These are phyloP conservation scores for Drosophila koepferae DNA, from an alignment of 2,888 invertebrate genomes.

Conservation along the genomic window DNA sequence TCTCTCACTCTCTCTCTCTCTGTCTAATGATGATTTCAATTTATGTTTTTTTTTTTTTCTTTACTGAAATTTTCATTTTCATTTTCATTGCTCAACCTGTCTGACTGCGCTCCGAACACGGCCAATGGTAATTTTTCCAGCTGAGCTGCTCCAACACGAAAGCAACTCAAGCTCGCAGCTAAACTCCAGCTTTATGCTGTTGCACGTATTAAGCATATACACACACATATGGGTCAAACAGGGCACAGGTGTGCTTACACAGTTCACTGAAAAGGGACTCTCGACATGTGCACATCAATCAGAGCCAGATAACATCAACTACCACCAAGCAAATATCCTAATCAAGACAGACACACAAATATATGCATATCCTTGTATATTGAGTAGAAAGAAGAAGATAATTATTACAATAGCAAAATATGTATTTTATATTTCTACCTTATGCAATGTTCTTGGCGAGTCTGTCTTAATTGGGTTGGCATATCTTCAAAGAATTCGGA, in stretches of 20 bases:
- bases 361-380: neutral
- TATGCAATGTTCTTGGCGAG: neutral
- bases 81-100: conserved; percentile 12
- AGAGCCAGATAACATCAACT: conserved; percentile 2
- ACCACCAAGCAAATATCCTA: conserved; percentile 6
- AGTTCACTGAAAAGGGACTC: conserved; percentile 29
- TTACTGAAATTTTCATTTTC: conserved; percentile 18
- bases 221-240: conserved; percentile 36
- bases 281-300: conserved; percentile 47
- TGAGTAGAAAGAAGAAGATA: neutral
- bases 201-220: conserved; percentile 42
- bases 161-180: conserved; percentile 31
- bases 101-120: conserved; percentile 28
- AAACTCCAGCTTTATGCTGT: conserved; percentile 36
- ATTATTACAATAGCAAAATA: conserved; percentile 2
- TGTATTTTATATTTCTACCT: neutral
- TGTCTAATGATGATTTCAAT: conserved; percentile 46
- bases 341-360: conserved; percentile 3
- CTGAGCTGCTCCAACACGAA: conserved; percentile 38
- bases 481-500: neutral
- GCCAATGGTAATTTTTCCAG: conserved; percentile 61
- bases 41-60: conserved; percentile 19
- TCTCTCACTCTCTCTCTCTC: neutral
- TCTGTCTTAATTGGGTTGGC: conserved; percentile 3
- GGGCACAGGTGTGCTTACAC: conserved; percentile 32